Percentiles rank a stretch among this genome's conserved stretches.
Conservation (phyloP, 2,113 vertebrate species). For the Colinus virginianus region DNA sequence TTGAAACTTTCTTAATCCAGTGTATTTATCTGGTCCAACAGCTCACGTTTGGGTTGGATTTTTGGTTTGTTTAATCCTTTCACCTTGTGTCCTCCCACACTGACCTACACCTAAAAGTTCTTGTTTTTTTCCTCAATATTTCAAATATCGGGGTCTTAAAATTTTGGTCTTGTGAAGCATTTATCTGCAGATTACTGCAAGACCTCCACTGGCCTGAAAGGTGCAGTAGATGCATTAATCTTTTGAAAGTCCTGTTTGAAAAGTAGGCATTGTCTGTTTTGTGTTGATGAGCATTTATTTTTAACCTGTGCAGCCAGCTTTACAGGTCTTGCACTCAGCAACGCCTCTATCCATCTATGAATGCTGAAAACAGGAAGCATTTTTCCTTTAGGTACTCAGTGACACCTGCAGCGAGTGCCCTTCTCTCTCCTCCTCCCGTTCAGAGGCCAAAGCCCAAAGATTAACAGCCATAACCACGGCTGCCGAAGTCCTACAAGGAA, state of each 20-base stretch:
- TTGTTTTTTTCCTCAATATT: conserved; percentile 34
- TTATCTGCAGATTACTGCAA: not conserved
- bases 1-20: conserved; percentile 33
- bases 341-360: not conserved
- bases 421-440: not conserved
- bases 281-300: not conserved
- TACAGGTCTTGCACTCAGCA: not conserved
- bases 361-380: not conserved
- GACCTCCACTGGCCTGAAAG: not conserved
- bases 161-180: not conserved
- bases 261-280: not conserved
- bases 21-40: conserved; percentile 30
- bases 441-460: conserved; percentile 8
- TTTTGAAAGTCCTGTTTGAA: not conserved
- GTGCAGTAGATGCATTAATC: not conserved
- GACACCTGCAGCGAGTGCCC: not conserved
- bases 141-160: conserved; percentile 23
- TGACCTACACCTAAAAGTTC: not conserved
- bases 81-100: not conserved
- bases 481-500: conserved; percentile 52
- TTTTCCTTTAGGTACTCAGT: not conserved
- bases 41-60: not conserved
- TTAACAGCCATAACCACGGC: not conserved
- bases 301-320: not conserved
- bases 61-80: not conserved